These are phyloP conservation scores for Brachystomella parvula DNA, from an alignment of 1,140 invertebrate species.

Conservation along the genomic window DNA sequence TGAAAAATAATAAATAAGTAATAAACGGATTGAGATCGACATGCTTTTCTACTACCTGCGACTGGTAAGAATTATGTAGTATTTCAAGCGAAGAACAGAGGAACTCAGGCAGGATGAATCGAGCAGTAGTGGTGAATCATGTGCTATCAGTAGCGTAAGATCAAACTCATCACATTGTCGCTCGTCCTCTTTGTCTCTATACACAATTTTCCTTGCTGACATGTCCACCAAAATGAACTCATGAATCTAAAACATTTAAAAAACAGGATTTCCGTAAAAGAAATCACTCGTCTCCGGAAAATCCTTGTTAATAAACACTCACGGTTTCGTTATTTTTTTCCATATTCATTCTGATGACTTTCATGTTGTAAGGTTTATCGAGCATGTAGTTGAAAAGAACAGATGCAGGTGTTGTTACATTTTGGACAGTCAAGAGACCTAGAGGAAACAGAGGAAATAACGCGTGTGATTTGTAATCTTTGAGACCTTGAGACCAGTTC, in stretches of 20 bases:
- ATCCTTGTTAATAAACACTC: not conserved
- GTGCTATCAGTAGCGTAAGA: conserved; percentile 58
- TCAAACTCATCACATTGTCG: conserved; percentile 62
- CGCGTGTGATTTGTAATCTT: not conserved
- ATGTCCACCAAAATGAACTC: conserved; percentile 58
- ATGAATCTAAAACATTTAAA: conserved; percentile 16
- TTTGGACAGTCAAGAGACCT: conserved; percentile 49
- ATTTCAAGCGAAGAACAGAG: conserved; percentile 56
- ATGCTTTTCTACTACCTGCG: conserved; percentile 43
- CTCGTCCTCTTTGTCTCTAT: conserved; percentile 50
- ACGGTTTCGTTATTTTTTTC: not conserved
- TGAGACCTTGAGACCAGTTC: conserved; percentile 13
- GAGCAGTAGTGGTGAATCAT: conserved; percentile 41
- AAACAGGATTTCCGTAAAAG: conserved; percentile 2
- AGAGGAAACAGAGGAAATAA: not conserved
- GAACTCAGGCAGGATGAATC: conserved; percentile 39
- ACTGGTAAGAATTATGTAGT: conserved; percentile 64
- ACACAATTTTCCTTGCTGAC: conserved; percentile 51
- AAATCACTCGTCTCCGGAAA: not conserved
- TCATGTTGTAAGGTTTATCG: conserved; percentile 61
- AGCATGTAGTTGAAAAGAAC: conserved; percentile 66
- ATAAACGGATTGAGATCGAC: not conserved
- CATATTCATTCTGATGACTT: conserved; percentile 56
- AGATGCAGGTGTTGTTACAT: conserved; percentile 55
- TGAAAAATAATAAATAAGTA: conserved; percentile 5